These are phyloP conservation scores for Peromyscus maniculatus DNA, from an alignment of 2,113 vertebrate species.

Conservation along the genomic window DNA sequence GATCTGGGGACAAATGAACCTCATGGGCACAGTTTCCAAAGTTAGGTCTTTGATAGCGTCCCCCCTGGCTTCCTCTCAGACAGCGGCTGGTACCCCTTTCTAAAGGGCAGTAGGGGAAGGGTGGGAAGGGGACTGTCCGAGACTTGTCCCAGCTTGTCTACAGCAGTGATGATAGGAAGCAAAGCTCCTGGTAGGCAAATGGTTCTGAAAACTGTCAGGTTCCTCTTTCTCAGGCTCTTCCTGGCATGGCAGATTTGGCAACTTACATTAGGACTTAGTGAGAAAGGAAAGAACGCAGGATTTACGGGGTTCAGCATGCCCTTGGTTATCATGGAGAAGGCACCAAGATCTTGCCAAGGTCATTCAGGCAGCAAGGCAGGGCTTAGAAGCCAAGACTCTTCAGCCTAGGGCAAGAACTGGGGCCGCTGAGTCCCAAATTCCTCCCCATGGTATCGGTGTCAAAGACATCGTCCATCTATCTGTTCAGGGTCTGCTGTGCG, in stretches of 20 bases:
- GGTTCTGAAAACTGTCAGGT: background rate
- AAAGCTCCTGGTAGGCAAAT: background rate
- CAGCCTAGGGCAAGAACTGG: background rate
- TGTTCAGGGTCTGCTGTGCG: background rate
- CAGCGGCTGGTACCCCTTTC: background rate
- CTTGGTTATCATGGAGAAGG: background rate
- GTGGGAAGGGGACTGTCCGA: background rate
- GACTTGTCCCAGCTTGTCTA: background rate
- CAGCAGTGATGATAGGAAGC: background rate
- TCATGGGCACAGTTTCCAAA: background rate
- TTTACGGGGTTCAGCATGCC: no score
- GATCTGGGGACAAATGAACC: constrained; percentile 18
- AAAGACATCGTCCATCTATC: background rate
- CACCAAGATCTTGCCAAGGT: background rate
- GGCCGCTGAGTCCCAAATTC: rapidly evolving
- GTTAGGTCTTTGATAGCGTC: background rate
- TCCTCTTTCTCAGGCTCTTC: background rate
- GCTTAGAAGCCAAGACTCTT: background rate
- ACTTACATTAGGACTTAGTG: background rate
- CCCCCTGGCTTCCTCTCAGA: background rate
- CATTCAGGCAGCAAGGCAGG: background rate
- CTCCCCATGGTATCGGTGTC: no score
- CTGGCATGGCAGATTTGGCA: background rate
- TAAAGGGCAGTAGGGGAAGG: background rate
- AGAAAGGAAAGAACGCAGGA: background rate